Base-by-base conservation (phyloP, 2,113 vertebrate genomes). In the Puntigrus tetrazona region DNA sequence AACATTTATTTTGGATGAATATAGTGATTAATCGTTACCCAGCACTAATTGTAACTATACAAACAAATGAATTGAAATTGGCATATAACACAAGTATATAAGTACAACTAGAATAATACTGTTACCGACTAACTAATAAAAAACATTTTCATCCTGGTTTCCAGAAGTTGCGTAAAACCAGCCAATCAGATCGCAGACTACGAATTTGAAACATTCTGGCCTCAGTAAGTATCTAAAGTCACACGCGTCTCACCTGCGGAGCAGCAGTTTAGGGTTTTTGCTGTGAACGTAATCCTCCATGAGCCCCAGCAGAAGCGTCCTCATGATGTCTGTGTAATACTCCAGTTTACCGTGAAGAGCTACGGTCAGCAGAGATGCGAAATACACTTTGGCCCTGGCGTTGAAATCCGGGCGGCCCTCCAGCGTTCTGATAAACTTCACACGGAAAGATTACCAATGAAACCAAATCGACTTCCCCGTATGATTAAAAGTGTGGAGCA, bases 301-400 rank as follows among this genome's bases (percentile, higher is more conserved):
- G 85, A 99, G 94, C 87, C 97, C 96, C 86, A 99, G 92, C 92
- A 99, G 96, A 87, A 98, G 94, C 0, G 97, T 98, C 85, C 96
- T 96, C 96, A 99, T 97, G 94, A 99, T 98, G 92, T 99, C 97
- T 0, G 96, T 99, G 91, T 98, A 99, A 79, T 99, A 99, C 92
- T 98, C 98, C 87, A 99, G 94, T 74, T 99, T 99, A 7, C 97
- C 98, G 27, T 99, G 98, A 89, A 99, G 94, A 1, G 97, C 98
- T 70, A 99, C 97, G 0, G 97, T 99, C 92, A 99, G 94, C 86
- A 99, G 93, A 1, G 98, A 99, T 0, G 97, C 97, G 3, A 99
- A 98, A 85, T 97, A 97, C 7, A 97, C 96, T 74, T 97, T 97
- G 74, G 96, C 93, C 0, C 97, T 93, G 5, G 97, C 97, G 1